phyloP scores from a whole-genome alignment of 2,113 vertebrate genomes.

The Echinops telfairi region DNA sequence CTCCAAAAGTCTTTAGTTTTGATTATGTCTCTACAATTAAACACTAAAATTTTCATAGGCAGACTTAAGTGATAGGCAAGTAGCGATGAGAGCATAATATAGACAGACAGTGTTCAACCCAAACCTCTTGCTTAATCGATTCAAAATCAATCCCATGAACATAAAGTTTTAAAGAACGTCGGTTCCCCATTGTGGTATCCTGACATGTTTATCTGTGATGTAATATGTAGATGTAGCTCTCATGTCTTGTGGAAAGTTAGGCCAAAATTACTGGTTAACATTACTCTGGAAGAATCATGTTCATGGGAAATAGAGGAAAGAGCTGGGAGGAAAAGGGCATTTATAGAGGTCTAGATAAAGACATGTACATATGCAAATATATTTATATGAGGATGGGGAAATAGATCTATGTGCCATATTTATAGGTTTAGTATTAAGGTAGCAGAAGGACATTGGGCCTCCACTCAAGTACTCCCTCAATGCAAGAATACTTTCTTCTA shows the following conservation, averaged over 20 bases:
- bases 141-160: slow-evolving; percentile 49
- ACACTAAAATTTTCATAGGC: background rate
- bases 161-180: slow-evolving; percentile 34
- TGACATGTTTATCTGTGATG: slow-evolving; percentile 79
- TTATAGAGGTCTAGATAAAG: no score
- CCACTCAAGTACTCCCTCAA: no score
- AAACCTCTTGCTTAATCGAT: slow-evolving; percentile 17
- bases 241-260: slow-evolving; percentile 83
- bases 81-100: background rate
- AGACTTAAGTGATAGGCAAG: slow-evolving; percentile 4
- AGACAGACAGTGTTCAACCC: background rate
- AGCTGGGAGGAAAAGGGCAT: no score
- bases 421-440: no score
- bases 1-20: background rate
- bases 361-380: no score
- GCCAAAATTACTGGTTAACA: slow-evolving; percentile 80
- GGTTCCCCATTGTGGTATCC: background rate
- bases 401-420: no score
- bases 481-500: no score
- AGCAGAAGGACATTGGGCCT: no score
- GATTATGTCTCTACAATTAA: background rate
- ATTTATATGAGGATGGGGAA: no score
- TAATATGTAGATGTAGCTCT: slow-evolving; percentile 77
- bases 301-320: no score
- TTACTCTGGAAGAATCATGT: slow-evolving; percentile 61